These are phyloP conservation scores for Bombus balteatus DNA, from an alignment of 1,140 invertebrate species.

Conservation along the genomic window DNA sequence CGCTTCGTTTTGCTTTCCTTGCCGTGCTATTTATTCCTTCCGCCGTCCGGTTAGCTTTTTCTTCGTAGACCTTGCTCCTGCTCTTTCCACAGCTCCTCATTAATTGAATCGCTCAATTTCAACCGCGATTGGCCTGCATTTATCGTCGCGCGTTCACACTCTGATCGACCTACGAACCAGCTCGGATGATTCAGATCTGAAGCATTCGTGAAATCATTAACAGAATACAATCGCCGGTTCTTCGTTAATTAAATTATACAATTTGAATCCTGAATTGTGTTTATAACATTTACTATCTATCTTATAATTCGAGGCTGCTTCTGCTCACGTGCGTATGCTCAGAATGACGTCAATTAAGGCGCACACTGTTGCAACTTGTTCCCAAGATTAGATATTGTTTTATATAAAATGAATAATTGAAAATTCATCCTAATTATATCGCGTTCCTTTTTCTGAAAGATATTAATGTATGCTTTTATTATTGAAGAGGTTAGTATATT, in stretches of 20 bases:
- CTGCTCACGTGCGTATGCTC: not conserved
- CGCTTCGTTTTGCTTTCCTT: slow-evolving; percentile 7
- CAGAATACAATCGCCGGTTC: not conserved
- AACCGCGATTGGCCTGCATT: not conserved
- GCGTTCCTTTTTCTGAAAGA: not conserved
- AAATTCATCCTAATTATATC: not conserved
- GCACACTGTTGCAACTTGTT: not conserved
- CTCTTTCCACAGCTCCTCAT: slow-evolving; percentile 32
- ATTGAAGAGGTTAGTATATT: not conserved
- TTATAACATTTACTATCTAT: not conserved
- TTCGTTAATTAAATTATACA: not conserved
- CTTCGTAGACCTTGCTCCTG: slow-evolving; percentile 6
- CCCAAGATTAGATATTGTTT: not conserved
- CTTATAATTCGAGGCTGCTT: not conserved
- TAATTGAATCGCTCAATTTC: slow-evolving; percentile 39
- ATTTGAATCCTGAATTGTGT: not conserved
- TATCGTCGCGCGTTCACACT: not conserved
- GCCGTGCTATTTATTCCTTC: slow-evolving; percentile 38
- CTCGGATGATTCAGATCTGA: not conserved
- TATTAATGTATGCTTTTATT: not conserved
- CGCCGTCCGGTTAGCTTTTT: slow-evolving; percentile 36
- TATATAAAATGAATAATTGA: not conserved
- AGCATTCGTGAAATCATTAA: not conserved
- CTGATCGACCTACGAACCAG: not conserved
- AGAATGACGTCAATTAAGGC: too few species aligned